Evolutionary conservation across 2,113 vertebrate species (phyloP), one percentile per base, ranked within the genome.

Genomic region (Erythrocercus mccallii): DNA sequence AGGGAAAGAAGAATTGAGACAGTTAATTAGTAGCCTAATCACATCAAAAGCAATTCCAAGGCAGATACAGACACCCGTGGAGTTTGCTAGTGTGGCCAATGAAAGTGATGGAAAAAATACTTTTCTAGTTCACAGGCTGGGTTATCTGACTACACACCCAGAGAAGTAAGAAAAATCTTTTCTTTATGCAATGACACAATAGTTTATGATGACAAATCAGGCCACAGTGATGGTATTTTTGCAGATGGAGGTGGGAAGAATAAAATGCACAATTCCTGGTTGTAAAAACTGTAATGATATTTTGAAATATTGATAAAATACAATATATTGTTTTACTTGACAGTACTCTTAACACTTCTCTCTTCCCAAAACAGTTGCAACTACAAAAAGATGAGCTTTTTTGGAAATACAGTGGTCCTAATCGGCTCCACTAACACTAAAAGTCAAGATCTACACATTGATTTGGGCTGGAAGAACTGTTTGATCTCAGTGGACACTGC

Each of bases 21-120:
- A 78, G 65, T 47, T 95, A 92, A 94, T 86, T 94, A 96, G 86
- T 35, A 94, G 57, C 65, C 37, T 94, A 92, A 93, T 95, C 89
- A 91, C 72, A 92, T 91, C 66, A 95, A 91, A 95, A 95, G 50
- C 79, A 60, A 79, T 78, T 93, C 76, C 51, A 81, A 78, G 37
- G 79, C 80, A 83, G 80, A 88, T 61, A 85, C 70, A 76, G 53
- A 86, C 57, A 81, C 69, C 86, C 16, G 0, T 74, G 69, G 65
- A 82, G 78, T 83, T 83, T 78, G 64, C 66, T 54, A 86, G 22
- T 31, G 38, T 30, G 35, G 35, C 80, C 87, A 84, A 61, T 20
- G 61, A 53, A 71, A 80, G 6, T 3, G 1, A 82, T 18, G 12
- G 42, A 44, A 92, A 80, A 95, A 77, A 54, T 38, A 86, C 53